These are phyloP conservation scores for Notodonta dromedarius DNA, from an alignment of 2,888 invertebrate genomes.

Conservation along the genomic window DNA sequence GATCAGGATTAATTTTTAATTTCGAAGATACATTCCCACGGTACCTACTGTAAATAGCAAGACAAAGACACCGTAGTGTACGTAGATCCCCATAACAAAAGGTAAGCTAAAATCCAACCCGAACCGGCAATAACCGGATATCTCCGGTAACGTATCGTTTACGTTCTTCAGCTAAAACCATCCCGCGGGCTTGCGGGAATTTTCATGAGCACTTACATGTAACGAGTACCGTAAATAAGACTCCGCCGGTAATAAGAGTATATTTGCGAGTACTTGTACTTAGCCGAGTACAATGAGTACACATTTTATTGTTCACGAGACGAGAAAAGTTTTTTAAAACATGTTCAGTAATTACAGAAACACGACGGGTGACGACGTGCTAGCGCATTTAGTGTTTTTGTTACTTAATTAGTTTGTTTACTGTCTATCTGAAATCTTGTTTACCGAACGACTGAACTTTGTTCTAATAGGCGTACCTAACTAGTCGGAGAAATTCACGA, in stretches of 20 bases:
- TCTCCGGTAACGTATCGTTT: conserved; percentile 49
- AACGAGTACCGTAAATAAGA: conserved; percentile 54
- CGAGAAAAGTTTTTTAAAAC: conserved; percentile 27
- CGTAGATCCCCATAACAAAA: conserved; percentile 13
- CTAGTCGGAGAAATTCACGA: not conserved
- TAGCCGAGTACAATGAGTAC: conserved; percentile 31
- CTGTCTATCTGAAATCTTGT: not conserved
- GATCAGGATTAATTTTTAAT: no score
- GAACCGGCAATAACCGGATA: conserved; percentile 41
- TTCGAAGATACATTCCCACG: no score
- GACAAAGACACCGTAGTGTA: not conserved
- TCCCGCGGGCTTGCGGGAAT: conserved; percentile 48
- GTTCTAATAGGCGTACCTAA: not conserved
- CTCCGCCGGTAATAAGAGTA: conserved; percentile 44
- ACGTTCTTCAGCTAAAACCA: conserved; percentile 48
- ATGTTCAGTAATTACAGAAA: conserved; percentile 21
- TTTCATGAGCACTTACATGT: conserved; percentile 57
- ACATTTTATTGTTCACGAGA: conserved; percentile 36
- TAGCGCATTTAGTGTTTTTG: not conserved
- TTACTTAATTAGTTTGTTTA: conserved; percentile 6
- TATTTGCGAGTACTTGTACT: conserved; percentile 35
- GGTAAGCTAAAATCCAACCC: conserved; percentile 31
- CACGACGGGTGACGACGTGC: not conserved
- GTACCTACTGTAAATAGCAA: not conserved
- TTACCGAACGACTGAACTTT: not conserved